phyloP scores from a whole-genome alignment of 2,113 vertebrate species.

The Protomyctophum bolini region DNA sequence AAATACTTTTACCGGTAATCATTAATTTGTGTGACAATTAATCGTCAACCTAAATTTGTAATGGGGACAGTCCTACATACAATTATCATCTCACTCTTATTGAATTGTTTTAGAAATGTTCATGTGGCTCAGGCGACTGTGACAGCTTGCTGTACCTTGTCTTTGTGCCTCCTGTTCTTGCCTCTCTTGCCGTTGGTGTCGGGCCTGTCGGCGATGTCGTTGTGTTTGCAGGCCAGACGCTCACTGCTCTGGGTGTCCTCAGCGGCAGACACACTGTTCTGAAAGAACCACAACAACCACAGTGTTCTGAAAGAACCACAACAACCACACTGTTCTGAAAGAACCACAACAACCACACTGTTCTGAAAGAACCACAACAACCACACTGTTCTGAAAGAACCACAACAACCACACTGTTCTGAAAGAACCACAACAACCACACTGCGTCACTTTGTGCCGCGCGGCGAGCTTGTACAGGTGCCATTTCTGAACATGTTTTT shows the following conservation, averaged over 20 bases:
- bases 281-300: slow-evolving; percentile 18
- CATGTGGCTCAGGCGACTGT: no score
- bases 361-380: slow-evolving; percentile 73
- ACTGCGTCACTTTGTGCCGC: no score
- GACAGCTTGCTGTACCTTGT: slow-evolving; percentile 79
- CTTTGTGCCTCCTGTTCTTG: slow-evolving; percentile 80
- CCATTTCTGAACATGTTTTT: no score
- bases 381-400: no score
- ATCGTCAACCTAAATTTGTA: no score
- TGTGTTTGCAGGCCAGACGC: slow-evolving; percentile 66
- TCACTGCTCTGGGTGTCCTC: slow-evolving; percentile 91
- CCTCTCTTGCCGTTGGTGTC: slow-evolving; percentile 72
- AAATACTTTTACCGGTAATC: no score
- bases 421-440: slow-evolving; percentile 18
- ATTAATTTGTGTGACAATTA: no score
- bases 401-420: slow-evolving; percentile 91
- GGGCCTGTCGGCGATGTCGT: slow-evolving; percentile 55
- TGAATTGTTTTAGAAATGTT: no score
- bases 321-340: slow-evolving; percentile 82
- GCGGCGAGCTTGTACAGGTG: no score
- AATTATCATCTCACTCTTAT: no score
- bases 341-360: slow-evolving; percentile 63
- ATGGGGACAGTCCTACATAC: no score
- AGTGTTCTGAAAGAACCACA: slow-evolving; percentile 74
- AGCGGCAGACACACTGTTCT: slow-evolving; percentile 90